Evolutionary conservation across 2,797 vertebrate genomes (phyloP), one percentile per base, ranked within the genome.

Genomic region (Enteromius argenteus): DNA sequence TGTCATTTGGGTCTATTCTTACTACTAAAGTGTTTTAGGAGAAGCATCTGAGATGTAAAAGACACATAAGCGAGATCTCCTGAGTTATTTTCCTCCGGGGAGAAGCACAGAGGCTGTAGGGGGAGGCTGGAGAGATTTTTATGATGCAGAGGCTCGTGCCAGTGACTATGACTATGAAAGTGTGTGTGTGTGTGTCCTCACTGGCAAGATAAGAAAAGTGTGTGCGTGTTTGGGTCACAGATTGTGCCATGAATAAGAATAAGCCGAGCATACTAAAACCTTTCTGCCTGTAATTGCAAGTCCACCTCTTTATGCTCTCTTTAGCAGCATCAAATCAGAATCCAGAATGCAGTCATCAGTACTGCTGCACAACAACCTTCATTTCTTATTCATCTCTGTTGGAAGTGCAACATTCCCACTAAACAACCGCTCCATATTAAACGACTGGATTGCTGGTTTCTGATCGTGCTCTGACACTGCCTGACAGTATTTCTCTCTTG

Each of bases 241-340:
- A 92, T 92, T 94, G 94, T 95, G 94, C 90, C 91, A 93, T 94
- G 94, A 95, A 96, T 95, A 93, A 92, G 94, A 94, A 95, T 94
- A 91, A 94, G 92, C 89, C 89, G 86, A 84, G 87, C 80, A 69
- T 62, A 85, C 72, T 84, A 76, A 86, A 87, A 71, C 84, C 84
- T 87, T 85, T 88, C 86, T 86, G 92, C 71, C 44, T 58, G 51
- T 42, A 58, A 83, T 72, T 75, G 74, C 80, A 56, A 73, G 60
- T 72, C 74, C 76, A 85, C 39, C 53, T 78, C 83, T 78, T 72
- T 88, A 37, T 72, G 30, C 35, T 23, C 51, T 81, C 49, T 69
- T 62, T 76, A 69, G 49, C 37, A 4, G 3, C 51, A 58, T 64
- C 62, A 84, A 44, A 79, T 56, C 21, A 67, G 68, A 60, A 39